Evolutionary conservation across 2,113 vertebrate species (phyloP).

Genomic region (Cephalopholis sonnerati): DNA sequence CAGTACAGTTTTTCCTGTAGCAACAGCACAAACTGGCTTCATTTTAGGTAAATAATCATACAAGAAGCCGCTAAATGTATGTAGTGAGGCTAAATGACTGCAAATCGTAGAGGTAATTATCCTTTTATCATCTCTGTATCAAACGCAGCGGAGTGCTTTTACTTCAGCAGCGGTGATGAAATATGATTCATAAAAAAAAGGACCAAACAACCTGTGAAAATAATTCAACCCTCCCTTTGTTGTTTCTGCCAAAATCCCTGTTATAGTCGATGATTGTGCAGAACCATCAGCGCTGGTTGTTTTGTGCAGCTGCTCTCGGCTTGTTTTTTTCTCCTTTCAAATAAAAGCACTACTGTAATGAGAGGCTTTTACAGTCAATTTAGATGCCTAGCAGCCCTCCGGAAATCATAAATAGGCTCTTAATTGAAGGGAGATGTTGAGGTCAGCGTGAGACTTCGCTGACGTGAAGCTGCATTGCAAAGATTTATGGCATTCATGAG

Average conservation of each 20-base stretch:
- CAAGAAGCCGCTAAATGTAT: constrained; percentile 1
- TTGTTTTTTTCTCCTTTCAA: constrained; percentile 6
- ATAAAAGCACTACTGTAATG: constrained; percentile 42
- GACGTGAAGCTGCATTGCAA: constrained; percentile 6
- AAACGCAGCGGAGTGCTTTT: constrained; percentile 26
- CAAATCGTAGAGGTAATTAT: constrained; percentile 41
- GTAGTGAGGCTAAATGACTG: constrained; percentile 24
- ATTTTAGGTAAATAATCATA: neutral
- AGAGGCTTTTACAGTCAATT: constrained; percentile 66
- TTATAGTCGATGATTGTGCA: neutral
- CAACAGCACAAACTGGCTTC: neutral
- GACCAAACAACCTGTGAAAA: constrained; percentile 45
- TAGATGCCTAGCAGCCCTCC: constrained; percentile 42
- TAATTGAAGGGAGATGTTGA: constrained; percentile 59
- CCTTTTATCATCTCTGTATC: constrained; percentile 57
- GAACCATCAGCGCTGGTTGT: neutral
- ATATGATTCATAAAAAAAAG: constrained; percentile 4
- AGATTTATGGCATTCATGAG: constrained; percentile 10
- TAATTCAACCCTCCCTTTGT: constrained; percentile 31
- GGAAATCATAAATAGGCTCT: constrained; percentile 51
- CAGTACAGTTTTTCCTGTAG: neutral
- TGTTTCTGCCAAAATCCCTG: constrained; percentile 17
- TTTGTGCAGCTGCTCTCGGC: constrained; percentile 40
- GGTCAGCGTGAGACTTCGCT: constrained; percentile 45
- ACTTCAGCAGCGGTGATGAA: constrained; percentile 17